phyloP scores from a whole-genome alignment of 1,140 invertebrate genomes.

The Bombus turneri region DNA sequence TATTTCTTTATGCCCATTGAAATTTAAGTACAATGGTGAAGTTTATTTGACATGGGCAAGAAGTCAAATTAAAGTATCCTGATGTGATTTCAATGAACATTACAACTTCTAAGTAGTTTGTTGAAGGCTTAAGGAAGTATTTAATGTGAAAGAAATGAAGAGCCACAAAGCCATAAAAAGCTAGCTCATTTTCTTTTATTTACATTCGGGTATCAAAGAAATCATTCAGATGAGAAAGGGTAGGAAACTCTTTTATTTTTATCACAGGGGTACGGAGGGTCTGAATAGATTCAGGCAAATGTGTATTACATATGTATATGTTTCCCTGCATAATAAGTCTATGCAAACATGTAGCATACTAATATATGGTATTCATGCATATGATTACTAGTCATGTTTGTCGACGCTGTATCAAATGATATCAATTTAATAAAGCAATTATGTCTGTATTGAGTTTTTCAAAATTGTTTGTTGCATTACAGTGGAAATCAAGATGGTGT shows the following conservation, averaged over 20 bases:
- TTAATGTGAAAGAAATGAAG: slow-evolving; percentile 36
- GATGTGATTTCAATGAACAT: slow-evolving; percentile 18
- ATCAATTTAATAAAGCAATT: not conserved
- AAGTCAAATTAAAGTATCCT: slow-evolving; percentile 15
- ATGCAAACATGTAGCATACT: slow-evolving; percentile 19
- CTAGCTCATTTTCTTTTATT: slow-evolving; percentile 45
- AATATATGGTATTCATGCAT: not conserved
- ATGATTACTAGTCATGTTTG: not conserved
- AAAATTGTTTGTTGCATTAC: slow-evolving; percentile 75
- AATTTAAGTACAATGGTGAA: not conserved
- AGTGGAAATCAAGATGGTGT: slow-evolving; percentile 93
- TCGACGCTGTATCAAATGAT: not conserved
- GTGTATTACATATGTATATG: slow-evolving; percentile 18
- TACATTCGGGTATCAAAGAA: slow-evolving; percentile 35
- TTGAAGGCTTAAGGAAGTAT: slow-evolving; percentile 34
- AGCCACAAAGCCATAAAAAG: slow-evolving; percentile 26
- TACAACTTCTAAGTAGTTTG: slow-evolving; percentile 2
- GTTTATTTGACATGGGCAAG: slow-evolving; percentile 1
- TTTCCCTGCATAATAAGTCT: slow-evolving; percentile 1
- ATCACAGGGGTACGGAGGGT: slow-evolving; percentile 28
- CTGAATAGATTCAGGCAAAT: slow-evolving; percentile 25
- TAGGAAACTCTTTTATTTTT: slow-evolving; percentile 62
- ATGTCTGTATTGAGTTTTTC: not conserved
- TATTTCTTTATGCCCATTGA: not conserved
- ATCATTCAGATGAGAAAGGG: slow-evolving; percentile 51